Conservation (phyloP, 2,888 invertebrate genomes). For the Acanthococcus lagerstroemiae region DNA sequence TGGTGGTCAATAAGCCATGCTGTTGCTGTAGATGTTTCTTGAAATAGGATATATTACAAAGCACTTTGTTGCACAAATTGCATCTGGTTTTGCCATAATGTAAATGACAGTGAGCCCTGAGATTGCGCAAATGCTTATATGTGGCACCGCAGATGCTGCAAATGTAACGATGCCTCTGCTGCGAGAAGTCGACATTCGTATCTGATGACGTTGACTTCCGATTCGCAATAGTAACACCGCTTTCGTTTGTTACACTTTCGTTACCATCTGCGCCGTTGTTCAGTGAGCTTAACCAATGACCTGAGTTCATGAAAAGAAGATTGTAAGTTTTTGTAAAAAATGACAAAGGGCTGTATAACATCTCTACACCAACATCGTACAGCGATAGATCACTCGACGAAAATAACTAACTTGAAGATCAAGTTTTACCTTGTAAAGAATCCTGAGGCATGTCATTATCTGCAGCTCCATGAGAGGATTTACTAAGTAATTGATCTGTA, state of each 20-base stretch:
- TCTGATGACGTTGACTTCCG: not conserved
- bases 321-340: not conserved
- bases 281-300: constrained; percentile 28
- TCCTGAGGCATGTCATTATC: constrained; percentile 43
- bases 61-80: constrained; percentile 45
- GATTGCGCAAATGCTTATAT: constrained; percentile 46
- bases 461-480: constrained; percentile 42
- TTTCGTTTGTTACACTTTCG: not conserved
- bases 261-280: constrained; percentile 9
- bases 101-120: constrained; percentile 47
- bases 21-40: constrained; percentile 34
- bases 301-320: not conserved
- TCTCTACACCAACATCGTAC: too few relatives aligned
- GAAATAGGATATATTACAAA: constrained; percentile 42
- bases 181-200: constrained; percentile 9
- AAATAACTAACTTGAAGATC: too few relatives aligned
- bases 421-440: constrained; percentile 43
- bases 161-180: constrained; percentile 41
- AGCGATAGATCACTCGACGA: too few relatives aligned
- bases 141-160: constrained; percentile 46
- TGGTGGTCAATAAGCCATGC: constrained; percentile 25
- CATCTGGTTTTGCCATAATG: constrained; percentile 47
- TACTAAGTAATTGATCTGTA: constrained; percentile 43
- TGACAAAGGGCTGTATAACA: not conserved
- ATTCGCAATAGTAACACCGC: not conserved